Evolutionary conservation across 1,140 invertebrate genomes (phyloP), one percentile per base, ranked within the genome.

Genomic region (Globodera ellingtonae): DNA sequence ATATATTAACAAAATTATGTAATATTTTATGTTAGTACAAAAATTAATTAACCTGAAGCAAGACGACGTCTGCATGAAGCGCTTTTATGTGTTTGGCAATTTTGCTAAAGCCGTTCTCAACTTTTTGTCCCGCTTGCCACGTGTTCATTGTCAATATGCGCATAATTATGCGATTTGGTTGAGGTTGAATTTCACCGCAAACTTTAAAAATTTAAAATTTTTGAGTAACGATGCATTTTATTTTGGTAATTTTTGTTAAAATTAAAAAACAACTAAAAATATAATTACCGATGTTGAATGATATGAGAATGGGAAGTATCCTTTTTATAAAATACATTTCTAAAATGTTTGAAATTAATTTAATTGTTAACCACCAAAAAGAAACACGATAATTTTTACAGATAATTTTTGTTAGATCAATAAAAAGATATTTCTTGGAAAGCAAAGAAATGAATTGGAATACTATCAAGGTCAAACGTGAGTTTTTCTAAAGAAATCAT

Each of bases 81-180:
- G 65, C 44, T 70, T 21, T 47, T 44, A 82, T 82, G 71, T 82
- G 81, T 72, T 82, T 83, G 59, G 70, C 82, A 46, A 82, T 79
- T 73, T 82, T 82, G 56, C 67, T 65, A 35, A 83, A 56, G 15
- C 81, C 81, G 52, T 82, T 75, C 21, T 59, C 24, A 7, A 82
- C 81, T 15, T 66, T 65, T n/a, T 9, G 65, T 4, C 81, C 81
- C 5, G 80, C 21, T 6, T 75, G 62, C 81, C 81, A 82, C 15
- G 71, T 78, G 70, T 82, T 82, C 47, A 82, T 81, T 21, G 81
- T 82, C 80, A 82, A 75, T 9, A 79, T 59, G 65, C 81, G 79
- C 56, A 75, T 24, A 47, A 15, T 35, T 35, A 70, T 47, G 7
- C 67, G 46, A 70, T 13, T 70, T 35, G 67, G 24, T 70, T 6